phyloP scores from a whole-genome alignment of 1,140 invertebrate genomes.

The Teleopsis dalmanni region DNA sequence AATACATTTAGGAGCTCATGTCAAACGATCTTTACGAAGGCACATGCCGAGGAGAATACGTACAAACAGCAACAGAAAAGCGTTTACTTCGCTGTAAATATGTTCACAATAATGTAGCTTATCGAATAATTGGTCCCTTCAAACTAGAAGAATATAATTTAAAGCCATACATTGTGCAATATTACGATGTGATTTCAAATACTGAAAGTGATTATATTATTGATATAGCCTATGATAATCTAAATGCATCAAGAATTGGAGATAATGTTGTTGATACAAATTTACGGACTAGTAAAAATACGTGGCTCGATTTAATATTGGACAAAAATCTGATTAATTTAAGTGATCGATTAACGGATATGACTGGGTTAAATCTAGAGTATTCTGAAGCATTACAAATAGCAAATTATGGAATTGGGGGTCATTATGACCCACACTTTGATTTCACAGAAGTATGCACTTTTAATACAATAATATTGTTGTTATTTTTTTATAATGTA shows the following conservation, averaged over 20 bases:
- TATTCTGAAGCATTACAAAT: slow-evolving; percentile 92
- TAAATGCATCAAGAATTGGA: slow-evolving; percentile 10
- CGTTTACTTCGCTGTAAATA: slow-evolving; percentile 54
- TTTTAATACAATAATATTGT: too few relatives aligned
- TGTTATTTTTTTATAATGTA: slow-evolving; percentile 60
- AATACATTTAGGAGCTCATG: too few relatives aligned
- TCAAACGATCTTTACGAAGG: slow-evolving; percentile 74
- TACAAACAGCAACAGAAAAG: slow-evolving; percentile 32
- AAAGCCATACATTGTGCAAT: slow-evolving; percentile 80
- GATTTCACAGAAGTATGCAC: too few relatives aligned
- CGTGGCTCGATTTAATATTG: slow-evolving; percentile 81
- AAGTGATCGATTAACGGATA: slow-evolving; percentile 59
- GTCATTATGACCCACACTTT: slow-evolving; percentile 96
- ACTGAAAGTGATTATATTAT: slow-evolving; percentile 81
- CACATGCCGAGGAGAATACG: slow-evolving; percentile 74
- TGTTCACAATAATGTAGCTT: slow-evolving; percentile 50
- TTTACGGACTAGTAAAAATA: slow-evolving; percentile 95
- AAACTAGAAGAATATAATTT: slow-evolving; percentile 80
- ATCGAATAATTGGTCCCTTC: slow-evolving; percentile 67
- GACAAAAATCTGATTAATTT: slow-evolving; percentile 66
- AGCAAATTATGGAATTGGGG: slow-evolving; percentile 96
- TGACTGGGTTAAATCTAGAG: slow-evolving; percentile 73
- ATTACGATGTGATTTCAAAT: slow-evolving; percentile 80
- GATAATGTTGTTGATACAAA: slow-evolving; percentile 48
- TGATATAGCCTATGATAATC: too few relatives aligned